These are phyloP conservation scores for Hylyphantes graminicola DNA, from an alignment of 1,140 invertebrate species.

Conservation along the genomic window DNA sequence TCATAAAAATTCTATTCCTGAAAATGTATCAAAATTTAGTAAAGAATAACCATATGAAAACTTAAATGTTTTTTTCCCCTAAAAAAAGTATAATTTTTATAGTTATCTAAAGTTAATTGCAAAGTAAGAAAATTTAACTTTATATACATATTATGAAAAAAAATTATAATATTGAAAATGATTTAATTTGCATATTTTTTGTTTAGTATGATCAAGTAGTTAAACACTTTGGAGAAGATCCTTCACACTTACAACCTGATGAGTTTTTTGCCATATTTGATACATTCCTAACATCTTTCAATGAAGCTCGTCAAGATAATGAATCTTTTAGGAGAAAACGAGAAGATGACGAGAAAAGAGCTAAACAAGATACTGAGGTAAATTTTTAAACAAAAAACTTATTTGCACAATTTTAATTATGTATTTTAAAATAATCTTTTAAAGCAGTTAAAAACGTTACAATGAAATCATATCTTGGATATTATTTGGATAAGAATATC, in stretches of 20 bases:
- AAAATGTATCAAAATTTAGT: no score
- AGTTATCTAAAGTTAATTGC: no score
- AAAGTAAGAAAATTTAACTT: no score
- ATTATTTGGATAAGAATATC: neutral
- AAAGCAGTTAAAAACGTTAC: no score
- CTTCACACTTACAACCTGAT: constrained; percentile 86
- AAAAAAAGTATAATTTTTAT: no score
- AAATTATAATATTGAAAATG: neutral
- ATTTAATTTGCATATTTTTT: constrained; percentile 44
- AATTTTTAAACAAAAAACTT: neutral
- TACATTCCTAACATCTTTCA: constrained; percentile 84
- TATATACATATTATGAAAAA: neutral
- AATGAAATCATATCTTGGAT: no score
- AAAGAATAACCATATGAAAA: no score
- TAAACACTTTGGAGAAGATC: constrained; percentile 90
- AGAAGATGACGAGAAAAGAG: constrained; percentile 93
- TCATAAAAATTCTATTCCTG: no score
- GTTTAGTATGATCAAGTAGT: constrained; percentile 86
- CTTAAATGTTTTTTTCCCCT: no score
- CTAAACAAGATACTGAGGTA: constrained; percentile 91
- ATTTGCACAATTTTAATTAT: no score
- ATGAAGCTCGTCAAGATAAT: constrained; percentile 89
- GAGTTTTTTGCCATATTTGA: constrained; percentile 97
- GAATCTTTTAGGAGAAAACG: constrained; percentile 86
- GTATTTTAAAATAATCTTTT: no score